A percentile compares a stretch with the other conserved stretches of the same genome.
Conservation (phyloP, 1,140 invertebrate genomes). For the Dinothrombium tinctorium region DNA sequence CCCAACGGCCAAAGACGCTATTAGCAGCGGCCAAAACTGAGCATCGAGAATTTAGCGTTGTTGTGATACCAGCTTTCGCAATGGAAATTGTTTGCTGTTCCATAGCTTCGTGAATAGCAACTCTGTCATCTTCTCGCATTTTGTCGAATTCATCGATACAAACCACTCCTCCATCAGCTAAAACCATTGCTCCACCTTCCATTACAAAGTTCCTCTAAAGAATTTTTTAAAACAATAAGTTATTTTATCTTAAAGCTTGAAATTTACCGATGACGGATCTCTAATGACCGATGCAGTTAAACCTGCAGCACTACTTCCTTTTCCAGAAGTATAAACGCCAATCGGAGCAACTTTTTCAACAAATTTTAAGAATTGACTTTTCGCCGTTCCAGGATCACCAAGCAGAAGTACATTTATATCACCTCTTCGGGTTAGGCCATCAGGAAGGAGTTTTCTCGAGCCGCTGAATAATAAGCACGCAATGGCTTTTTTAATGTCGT, state of each 20-base stretch:
- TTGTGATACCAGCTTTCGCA: conserved; percentile 97
- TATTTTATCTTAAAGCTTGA: not conserved
- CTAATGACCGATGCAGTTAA: conserved; percentile 88
- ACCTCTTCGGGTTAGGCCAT: conserved; percentile 77
- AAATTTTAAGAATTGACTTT: conserved; percentile 93
- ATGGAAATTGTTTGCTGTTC: conserved; percentile 99
- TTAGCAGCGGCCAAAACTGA: conserved; percentile 96
- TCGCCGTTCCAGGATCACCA: conserved; percentile 96
- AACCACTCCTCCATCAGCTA: conserved; percentile 95
- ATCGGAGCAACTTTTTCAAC: conserved; percentile 88
- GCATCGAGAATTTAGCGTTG: conserved; percentile 90
- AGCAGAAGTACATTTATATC: conserved; percentile 89
- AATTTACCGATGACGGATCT: conserved; percentile 60
- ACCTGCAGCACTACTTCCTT: conserved; percentile 95
- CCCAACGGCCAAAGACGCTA: conserved; percentile 94
- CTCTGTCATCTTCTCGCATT: conserved; percentile 96
- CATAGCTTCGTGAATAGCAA: conserved; percentile 99
- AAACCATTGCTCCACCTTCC: conserved; percentile 98
- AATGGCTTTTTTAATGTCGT: conserved; percentile 93
- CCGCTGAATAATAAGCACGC: conserved; percentile 86
- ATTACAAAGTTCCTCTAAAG: conserved; percentile 82
- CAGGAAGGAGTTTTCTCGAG: conserved; percentile 46
- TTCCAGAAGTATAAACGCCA: conserved; percentile 92
- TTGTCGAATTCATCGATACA: conserved; percentile 99
- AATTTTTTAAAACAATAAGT: conserved; percentile 16